Base-by-base conservation (phyloP, 2,888 invertebrate species). In the Noctua pronuba region DNA sequence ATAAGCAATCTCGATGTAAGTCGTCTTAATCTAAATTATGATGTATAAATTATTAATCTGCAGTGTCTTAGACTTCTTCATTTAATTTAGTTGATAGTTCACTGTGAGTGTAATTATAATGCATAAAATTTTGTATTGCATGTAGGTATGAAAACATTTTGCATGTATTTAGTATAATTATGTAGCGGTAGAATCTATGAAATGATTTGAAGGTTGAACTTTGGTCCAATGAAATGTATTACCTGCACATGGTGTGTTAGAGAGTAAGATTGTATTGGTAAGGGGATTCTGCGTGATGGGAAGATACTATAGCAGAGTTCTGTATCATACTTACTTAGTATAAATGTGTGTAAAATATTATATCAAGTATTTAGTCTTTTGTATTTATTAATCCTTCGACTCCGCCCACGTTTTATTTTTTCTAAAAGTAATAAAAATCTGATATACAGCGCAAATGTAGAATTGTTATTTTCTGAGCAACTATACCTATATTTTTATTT, bases 181-280 rank as follows among this genome's bases (percentile, higher is more conserved):
- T 77, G 79, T 88, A 89, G 89, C 70, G 78, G 86, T 90, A 90
- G 88, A 86, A 80, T 90, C 90, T 92, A 91, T 90, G 91, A 92
- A 91, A 93, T 92, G 94, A 95, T 92, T 92, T 93, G 94, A 96
- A 95, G 96, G 96, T 96, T 96, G 96, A 96, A 96, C 93, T 95
- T 96, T 96, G 96, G 96, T 96, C 96, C 96, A 96, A 96, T 95
- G 94, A 95, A 93, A 93, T 93, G 94, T 95, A 96, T 93, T 94
- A 93, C 89, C 91, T 94, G 95, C 96, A 96, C 95, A 93, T 93
- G 94, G 95, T 94, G 94, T 95, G 93, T 88, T 96, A 95, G 94
- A 84, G 83, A 89, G 86, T 95, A 93, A 92, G 92, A 82, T 75
- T 84, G 86, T 79, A 85, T 85, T 84, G 80, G 77, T 87, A 84